A percentile compares a stretch with the other conserved stretches of the same genome.
phyloP scores from a whole-genome alignment of 2,113 vertebrate genomes.

The Hydrochoerus hydrochaeris region DNA sequence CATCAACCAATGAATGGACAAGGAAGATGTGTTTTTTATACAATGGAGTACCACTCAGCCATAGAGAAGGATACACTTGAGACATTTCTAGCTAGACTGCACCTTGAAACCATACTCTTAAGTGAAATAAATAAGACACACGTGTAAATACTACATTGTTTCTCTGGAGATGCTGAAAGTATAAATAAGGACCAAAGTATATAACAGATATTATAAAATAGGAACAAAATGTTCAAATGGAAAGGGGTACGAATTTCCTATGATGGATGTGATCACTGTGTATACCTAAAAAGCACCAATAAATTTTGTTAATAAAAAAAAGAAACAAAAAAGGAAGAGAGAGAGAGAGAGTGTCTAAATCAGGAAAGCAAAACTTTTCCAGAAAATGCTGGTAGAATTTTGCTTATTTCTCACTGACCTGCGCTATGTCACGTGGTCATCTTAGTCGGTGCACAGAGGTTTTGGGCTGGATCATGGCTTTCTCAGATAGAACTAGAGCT shows the following conservation, averaged over 20 bases:
- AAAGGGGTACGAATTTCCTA: neutral
- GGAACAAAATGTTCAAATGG: no score
- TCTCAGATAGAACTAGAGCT: neutral
- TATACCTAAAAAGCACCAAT: neutral
- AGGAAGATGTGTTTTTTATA: neutral
- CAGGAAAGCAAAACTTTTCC: neutral
- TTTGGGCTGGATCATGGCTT: neutral
- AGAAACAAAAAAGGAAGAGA: neutral
- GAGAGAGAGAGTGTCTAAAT: neutral
- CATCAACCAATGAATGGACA: neutral
- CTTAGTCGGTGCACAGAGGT: neutral
- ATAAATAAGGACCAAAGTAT: no score
- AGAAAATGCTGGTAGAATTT: neutral
- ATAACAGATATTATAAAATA: neutral
- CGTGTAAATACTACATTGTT: neutral
- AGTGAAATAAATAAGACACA: neutral
- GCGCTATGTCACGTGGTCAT: neutral
- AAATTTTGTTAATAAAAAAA: neutral
- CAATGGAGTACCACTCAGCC: neutral
- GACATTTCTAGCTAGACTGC: neutral
- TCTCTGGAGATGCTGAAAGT: neutral
- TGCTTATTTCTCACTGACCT: neutral
- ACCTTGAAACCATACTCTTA: neutral
- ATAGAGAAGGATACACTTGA: neutral
- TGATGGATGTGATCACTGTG: neutral